Evolutionary conservation across 2,888 invertebrate genomes (phyloP), one percentile per base, ranked within the genome.

Genomic region (Formica aserva): DNA sequence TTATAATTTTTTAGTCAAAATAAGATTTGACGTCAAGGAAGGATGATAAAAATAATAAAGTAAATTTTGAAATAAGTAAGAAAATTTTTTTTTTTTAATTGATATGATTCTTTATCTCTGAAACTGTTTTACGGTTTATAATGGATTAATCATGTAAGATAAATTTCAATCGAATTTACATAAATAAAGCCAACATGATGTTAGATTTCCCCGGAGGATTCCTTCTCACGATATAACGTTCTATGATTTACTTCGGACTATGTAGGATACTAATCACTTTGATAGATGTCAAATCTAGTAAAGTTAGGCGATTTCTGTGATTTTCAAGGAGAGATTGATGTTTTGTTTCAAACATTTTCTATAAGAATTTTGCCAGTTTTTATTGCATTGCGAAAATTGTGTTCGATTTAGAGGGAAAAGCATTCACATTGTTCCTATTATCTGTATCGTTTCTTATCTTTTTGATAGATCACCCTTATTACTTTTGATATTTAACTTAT

Each of bases 161-260:
- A 77, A 77, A 55, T 67, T 55, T 38, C 67, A 66, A 77, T 52
- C 38, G 13, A 26, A 65, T 76, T 66, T 35, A 26, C 38, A 45
- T 32, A 13, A 13, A 29, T 41, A 77, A 66, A 55, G 38, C 29
- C 52, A 38, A 55, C 9, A 26, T 77, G 38, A 66, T 55, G 9
- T 55, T 76, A 65, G 26, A 65, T 35, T 48, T 55, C 66, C 35
- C 38, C 52, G 18, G 35, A 76, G 35, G 13, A 55, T 76, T 38
- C 13, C 9, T n/a, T 52, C 69, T 57, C 18, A 32, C 11, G 29
- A 67, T 26, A 76, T 63, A 76, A 55, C 55, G 9, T 77, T 77
- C n/a, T n/a, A 55, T 6, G n/a, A 63, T 26, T 76, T 48, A 15
- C 9, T 41, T 57, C n/a, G 29, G 41, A 67, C n/a, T 57, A 55